These are phyloP conservation scores for Macquaria ambigua DNA, from an alignment of 2,113 vertebrate species.

Conservation along the genomic window DNA sequence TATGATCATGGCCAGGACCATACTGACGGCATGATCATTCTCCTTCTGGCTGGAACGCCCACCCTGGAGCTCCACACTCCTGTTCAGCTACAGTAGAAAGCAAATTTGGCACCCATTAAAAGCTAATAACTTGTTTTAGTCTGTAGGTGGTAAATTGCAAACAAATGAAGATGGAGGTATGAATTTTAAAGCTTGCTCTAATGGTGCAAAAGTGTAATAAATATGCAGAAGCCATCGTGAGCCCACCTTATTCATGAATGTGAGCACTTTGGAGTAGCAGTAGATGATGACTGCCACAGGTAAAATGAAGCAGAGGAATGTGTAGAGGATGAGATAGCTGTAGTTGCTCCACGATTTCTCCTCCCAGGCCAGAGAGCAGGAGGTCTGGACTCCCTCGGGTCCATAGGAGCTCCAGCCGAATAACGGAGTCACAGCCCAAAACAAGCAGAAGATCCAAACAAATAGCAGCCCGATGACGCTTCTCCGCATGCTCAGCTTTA, in stretches of 20 bases:
- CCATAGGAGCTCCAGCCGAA: slow-evolving; percentile 83
- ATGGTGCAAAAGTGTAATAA: slow-evolving; percentile 20
- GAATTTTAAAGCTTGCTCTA: slow-evolving; percentile 20
- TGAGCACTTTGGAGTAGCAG: slow-evolving; percentile 79
- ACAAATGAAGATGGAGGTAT: not conserved
- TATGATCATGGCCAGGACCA: slow-evolving; percentile 83
- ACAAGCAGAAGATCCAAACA: slow-evolving; percentile 82
- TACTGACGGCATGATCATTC: slow-evolving; percentile 75
- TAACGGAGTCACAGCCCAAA: slow-evolving; percentile 74
- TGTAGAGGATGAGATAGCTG: slow-evolving; percentile 83
- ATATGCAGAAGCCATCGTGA: not conserved
- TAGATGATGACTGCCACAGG: slow-evolving; percentile 76
- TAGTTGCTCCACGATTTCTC: slow-evolving; percentile 79
- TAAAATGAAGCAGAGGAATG: slow-evolving; percentile 77
- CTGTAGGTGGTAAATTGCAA: slow-evolving; percentile 19
- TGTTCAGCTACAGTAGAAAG: slow-evolving; percentile 77
- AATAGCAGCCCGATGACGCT: slow-evolving; percentile 70
- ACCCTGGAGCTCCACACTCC: slow-evolving; percentile 82
- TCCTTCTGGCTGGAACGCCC: slow-evolving; percentile 78
- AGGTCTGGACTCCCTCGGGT: slow-evolving; percentile 78
- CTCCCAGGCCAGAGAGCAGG: slow-evolving; percentile 80
- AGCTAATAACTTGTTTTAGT: slow-evolving; percentile 18
- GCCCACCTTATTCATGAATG: slow-evolving; percentile 72
- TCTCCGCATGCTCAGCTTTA: slow-evolving; percentile 73
- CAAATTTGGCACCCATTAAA: slow-evolving; percentile 32